phyloP scores from a whole-genome alignment of 2,797 vertebrate genomes.

The Trichosurus vulpecula region DNA sequence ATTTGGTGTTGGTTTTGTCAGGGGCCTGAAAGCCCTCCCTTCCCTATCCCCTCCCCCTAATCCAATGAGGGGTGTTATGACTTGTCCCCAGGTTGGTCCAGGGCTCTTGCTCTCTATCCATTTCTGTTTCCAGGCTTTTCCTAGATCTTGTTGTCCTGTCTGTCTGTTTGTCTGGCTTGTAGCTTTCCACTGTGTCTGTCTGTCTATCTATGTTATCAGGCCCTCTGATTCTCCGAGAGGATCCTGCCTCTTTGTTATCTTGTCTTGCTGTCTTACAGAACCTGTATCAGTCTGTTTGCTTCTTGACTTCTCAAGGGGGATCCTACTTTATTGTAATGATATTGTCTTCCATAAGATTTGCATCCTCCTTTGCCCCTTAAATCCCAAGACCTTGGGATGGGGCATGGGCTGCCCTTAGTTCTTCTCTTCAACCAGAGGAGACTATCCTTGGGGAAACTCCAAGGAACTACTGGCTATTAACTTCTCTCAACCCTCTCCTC shows the following conservation, averaged over 20 bases:
- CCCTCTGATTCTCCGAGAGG: conserved; percentile 16
- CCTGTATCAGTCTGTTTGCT: conserved; percentile 14
- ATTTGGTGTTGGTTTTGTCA: too few relatives aligned
- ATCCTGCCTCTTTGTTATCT: neutral
- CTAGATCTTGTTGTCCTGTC: neutral
- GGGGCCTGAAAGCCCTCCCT: too few relatives aligned
- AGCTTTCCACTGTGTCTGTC: conserved; percentile 30
- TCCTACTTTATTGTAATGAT: neutral
- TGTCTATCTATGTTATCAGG: conserved; percentile 38
- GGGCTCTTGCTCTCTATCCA: neutral
- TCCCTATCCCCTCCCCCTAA: neutral
- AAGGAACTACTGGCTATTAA: neutral
- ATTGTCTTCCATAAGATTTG: conserved; percentile 10
- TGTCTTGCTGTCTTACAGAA: neutral
- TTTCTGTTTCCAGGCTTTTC: neutral
- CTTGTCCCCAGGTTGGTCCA: neutral
- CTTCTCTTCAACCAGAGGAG: neutral
- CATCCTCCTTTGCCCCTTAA: neutral
- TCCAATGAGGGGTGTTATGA: neutral
- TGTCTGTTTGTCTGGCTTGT: conserved; percentile 28
- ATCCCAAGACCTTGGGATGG: neutral
- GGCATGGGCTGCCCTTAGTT: neutral
- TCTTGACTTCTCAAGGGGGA: neutral
- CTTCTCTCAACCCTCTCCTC: neutral
- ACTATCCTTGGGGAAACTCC: neutral